Base-by-base conservation (phyloP, 23 tunicate species). In the Ciona savignyi region DNA sequence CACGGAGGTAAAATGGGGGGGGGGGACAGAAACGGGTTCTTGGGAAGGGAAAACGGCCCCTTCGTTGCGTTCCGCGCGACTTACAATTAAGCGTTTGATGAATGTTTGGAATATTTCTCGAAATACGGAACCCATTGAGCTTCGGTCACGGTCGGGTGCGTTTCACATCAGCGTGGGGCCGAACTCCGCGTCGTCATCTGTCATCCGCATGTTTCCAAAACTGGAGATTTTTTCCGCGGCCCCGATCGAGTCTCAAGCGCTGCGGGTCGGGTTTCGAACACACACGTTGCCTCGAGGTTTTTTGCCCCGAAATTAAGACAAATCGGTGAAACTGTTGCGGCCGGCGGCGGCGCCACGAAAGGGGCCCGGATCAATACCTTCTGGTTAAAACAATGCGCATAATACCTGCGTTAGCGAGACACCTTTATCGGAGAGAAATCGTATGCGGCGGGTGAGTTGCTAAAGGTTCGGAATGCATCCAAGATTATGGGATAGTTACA, bases 141-240 rank as follows among this genome's bases (percentile, higher is more conserved):
- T 6, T 9, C 15, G 9, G 9, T 42, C 56, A 42, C 15, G 56
- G 56, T 15, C 56, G 56, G 15, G 56, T 42, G 56, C 9, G 11
- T 42, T 42, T 42, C 56, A 42, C 56, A 42, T 42, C 56, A 42
- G 56, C 56, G 56, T 42, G 56, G 56, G 56, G 56, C 11, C 56
- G 56, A 42, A n/a, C 56, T 15, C 56, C 15, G 15, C 15, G 56
- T 42, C 15, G 56, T 42, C 56, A 42, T 42, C 56, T 42, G 56
- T 42, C 56, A 42, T 42, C 15, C 56, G 56, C 15, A 9, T 42
- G 56, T 15, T 42, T 15, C 56, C 9, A 42, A 42, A 42, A 42
- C 56, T 9, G 11, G 56, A 42, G 15, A 42, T 42, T 42, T 42
- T 42, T 42, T 42, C 56, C 11, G 15, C 9, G 56, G 15, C 9